phyloP scores from a whole-genome alignment of 2,797 vertebrate species.

The Myotis planiceps region DNA sequence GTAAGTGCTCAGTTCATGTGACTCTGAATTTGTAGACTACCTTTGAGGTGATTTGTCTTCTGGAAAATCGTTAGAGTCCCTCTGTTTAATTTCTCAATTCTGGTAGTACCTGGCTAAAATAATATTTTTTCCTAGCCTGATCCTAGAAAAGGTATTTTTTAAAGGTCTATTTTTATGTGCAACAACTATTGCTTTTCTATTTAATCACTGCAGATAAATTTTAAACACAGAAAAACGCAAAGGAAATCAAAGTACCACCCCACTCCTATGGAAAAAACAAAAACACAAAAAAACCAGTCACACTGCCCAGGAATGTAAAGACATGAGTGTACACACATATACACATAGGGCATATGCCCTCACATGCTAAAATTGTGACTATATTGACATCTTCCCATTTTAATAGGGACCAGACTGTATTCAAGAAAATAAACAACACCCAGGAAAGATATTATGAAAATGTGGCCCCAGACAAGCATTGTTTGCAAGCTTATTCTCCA shows the following conservation, averaged over 20 bases:
- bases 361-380: neutral
- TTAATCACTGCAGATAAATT: neutral
- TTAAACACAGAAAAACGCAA: conserved; percentile 18
- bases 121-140: neutral
- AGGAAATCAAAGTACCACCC: neutral
- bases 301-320: neutral
- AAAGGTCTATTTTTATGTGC: neutral
- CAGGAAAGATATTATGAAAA: neutral
- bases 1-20: neutral
- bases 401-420: neutral
- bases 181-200: neutral
- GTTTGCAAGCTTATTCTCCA: neutral
- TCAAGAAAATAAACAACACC: neutral
- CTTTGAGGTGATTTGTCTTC: neutral
- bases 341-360: neutral
- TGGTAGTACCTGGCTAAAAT: neutral
- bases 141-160: neutral
- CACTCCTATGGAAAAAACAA: neutral
- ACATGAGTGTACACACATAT: neutral
- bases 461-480: neutral
- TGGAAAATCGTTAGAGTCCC: neutral
- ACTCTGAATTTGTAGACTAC: neutral
- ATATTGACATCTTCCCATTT: neutral
- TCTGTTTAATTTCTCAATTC: neutral
- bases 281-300: neutral